phyloP scores from a whole-genome alignment of 2,113 vertebrate species.

The Rafetus swinhoei region DNA sequence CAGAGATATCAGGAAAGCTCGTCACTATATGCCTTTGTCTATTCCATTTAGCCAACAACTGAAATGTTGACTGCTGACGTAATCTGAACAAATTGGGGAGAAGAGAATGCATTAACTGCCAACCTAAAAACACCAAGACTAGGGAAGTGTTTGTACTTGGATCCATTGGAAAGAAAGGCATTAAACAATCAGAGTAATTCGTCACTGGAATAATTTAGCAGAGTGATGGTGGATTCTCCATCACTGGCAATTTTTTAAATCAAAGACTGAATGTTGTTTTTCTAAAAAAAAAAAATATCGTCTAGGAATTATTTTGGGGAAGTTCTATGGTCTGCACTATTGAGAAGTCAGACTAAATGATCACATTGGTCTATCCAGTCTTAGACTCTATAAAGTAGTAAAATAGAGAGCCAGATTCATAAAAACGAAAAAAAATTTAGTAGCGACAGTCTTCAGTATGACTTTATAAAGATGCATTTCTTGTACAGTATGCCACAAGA shows the following conservation, averaged over 20 bases:
- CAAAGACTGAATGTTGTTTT: background rate
- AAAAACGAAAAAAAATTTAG: fast-evolving
- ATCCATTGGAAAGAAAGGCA: background rate
- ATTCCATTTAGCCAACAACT: background rate
- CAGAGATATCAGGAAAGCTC: background rate
- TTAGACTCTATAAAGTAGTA: background rate
- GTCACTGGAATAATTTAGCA: background rate
- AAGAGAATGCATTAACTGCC: background rate
- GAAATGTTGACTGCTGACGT: background rate
- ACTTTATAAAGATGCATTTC: background rate
- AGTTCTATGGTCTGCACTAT: background rate
- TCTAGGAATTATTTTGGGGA: background rate
- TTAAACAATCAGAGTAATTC: background rate
- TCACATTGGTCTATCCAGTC: background rate
- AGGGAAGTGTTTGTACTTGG: background rate
- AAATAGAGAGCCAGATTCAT: background rate
- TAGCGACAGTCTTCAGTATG: background rate
- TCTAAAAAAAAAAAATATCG: background rate
- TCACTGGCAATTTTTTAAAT: background rate
- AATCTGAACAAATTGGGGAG: background rate
- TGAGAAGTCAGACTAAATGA: background rate
- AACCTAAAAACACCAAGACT: background rate
- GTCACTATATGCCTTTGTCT: background rate
- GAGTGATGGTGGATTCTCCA: background rate
- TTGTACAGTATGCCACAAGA: background rate